Evolutionary conservation across 2,797 vertebrate genomes (phyloP), one percentile per base, ranked within the genome.

Genomic region (Crax fasciolata): DNA sequence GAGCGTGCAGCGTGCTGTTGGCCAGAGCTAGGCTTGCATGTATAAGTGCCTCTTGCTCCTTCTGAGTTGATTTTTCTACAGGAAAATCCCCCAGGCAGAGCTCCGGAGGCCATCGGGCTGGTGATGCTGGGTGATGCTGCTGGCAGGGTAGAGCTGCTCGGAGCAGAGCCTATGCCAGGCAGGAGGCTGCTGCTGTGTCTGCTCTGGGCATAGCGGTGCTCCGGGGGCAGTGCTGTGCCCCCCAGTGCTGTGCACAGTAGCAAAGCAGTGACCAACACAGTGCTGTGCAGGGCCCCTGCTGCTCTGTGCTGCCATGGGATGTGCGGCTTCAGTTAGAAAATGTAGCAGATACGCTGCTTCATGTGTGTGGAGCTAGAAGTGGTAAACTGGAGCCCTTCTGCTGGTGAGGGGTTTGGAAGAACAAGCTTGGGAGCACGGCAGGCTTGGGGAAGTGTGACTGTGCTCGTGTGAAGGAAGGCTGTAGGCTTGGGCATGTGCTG

Each of bases 1-100:
- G 52, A 73, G 32, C 18, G 13, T 1, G 0, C 1, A 0, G 4
- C 20, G 11, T 5, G 18, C 41, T 23, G 2, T 57, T 68, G 78
- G 28, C 41, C 32, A 49, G 48, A 49, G 44, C 2, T 61, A 3
- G 16, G 23, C 32, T 74, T 52, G 49, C 91, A 57, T 44, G 20
- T 11, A 1, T 0, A 0, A 35, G 8, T 84, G 68, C 58, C 9
- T 73, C 51, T 27, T 62, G 39, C 38, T 52, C 5, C 15, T 27
- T 57, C n/a, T 21, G 55, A 57, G n/a, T 32, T 21, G 19, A 19
- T 20, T 80, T 83, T 62, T 67, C 87, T 4, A 19, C 3, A 87
- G 75, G 46, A 15, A 76, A 30, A 70, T 57, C 28, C 91, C 32
- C 15, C 20, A 21, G 74, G 32, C 10, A 18, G 61, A 25, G 65